Conservation (phyloP, 2,797 vertebrate genomes). For the Chiroxiphia lanceolata region DNA sequence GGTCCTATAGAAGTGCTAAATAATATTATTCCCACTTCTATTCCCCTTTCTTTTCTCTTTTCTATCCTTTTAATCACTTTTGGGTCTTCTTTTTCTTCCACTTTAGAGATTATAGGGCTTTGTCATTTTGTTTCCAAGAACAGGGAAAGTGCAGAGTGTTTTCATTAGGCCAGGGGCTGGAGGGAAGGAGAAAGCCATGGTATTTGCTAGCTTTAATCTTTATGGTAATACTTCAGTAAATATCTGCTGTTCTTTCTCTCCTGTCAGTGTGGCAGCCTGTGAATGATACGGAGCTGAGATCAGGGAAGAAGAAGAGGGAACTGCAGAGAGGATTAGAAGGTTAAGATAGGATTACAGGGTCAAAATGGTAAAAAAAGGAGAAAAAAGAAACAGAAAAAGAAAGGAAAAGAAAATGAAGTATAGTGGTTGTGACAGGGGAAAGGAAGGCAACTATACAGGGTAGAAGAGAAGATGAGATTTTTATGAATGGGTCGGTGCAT, state of each 20-base stretch:
- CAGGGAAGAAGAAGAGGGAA: conserved; percentile 52
- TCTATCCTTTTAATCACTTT: conserved; percentile 43
- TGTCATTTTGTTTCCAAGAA: conserved; percentile 48
- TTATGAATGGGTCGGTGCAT: conserved; percentile 52
- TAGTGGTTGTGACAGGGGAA: conserved; percentile 40
- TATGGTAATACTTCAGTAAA: conserved; percentile 53
- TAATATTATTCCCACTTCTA: neutral
- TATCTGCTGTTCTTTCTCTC: conserved; percentile 54
- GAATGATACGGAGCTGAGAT: conserved; percentile 58
- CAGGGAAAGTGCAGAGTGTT: neutral
- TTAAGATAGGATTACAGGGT: conserved; percentile 68
- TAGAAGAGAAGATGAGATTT: conserved; percentile 51
- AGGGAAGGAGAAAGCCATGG: neutral
- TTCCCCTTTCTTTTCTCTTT: conserved; percentile 22
- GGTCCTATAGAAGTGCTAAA: neutral
- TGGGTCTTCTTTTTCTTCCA: neutral
- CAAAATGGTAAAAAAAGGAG: conserved; percentile 11
- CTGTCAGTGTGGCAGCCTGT: conserved; percentile 57
- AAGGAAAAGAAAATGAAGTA: conserved; percentile 46
- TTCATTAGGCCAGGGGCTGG: conserved; percentile 12
- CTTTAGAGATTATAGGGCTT: conserved; percentile 59
- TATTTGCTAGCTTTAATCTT: conserved; percentile 59
- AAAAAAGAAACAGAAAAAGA: conserved; percentile 36
- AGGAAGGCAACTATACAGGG: conserved; percentile 1
- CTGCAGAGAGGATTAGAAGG: conserved; percentile 64